Conservation (phyloP, 2,888 invertebrate species). For the Alloscopus bannaensis region DNA sequence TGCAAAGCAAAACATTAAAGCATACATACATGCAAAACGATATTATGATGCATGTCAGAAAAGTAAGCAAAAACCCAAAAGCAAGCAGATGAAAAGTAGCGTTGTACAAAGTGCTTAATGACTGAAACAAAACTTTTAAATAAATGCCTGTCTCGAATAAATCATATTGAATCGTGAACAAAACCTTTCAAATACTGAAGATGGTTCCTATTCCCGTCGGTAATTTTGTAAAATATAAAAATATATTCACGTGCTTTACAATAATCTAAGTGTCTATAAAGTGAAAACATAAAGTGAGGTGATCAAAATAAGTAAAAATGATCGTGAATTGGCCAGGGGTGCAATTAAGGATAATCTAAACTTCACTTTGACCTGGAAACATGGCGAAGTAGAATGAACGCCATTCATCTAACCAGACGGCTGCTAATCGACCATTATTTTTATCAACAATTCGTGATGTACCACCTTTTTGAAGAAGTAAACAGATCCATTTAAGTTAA, state of each 20-base stretch:
- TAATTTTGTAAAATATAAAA: slow-evolving; percentile 14
- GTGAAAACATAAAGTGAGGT: slow-evolving; percentile 27
- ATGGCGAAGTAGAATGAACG: slow-evolving; percentile 99
- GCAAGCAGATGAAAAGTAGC: too few species aligned
- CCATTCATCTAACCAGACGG: slow-evolving; percentile 99
- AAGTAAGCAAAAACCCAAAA: too few species aligned
- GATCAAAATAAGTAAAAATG: slow-evolving; percentile 18
- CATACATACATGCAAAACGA: slow-evolving; percentile 16
- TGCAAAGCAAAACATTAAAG: slow-evolving; percentile 13
- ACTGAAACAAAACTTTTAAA: slow-evolving; percentile 12
- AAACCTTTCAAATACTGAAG: slow-evolving; percentile 3
- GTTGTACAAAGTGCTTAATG: too few species aligned
- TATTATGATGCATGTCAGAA: background rate
- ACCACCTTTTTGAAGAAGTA: too few species aligned
- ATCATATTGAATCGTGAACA: slow-evolving; percentile 16
- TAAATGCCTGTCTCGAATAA: too few species aligned
- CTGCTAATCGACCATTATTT: slow-evolving; percentile 92
- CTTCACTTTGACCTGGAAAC: slow-evolving; percentile 86
- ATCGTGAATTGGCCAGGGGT: slow-evolving; percentile 15
- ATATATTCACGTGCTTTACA: background rate
- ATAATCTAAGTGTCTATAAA: too few species aligned
- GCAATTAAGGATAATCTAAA: slow-evolving; percentile 29
- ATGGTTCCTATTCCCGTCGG: too few species aligned
- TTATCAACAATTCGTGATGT: slow-evolving; percentile 98
- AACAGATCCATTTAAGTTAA: too few species aligned